A percentile compares a stretch with the other conserved stretches of the same genome.
Conservation (phyloP, 2,888 invertebrate species). For the Uropetala carovei region DNA sequence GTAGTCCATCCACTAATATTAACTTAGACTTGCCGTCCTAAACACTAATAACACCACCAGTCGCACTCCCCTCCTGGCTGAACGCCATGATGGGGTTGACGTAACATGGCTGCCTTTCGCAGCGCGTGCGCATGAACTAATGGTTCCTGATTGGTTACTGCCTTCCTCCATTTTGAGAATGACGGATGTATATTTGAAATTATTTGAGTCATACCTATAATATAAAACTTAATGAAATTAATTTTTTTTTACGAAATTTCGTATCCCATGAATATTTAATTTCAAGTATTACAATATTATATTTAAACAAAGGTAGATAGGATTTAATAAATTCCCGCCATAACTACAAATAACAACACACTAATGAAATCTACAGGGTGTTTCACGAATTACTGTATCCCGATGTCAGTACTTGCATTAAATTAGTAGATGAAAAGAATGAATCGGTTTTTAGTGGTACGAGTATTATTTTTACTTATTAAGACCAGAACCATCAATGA, state of each 20-base stretch:
- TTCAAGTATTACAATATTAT: background rate
- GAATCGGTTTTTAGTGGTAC: no score
- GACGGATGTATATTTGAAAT: background rate
- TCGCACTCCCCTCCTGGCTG: constrained; percentile 78
- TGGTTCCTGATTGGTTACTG: constrained; percentile 27
- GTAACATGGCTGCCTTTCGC: constrained; percentile 70
- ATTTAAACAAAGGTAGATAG: background rate
- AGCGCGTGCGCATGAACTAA: constrained; percentile 57
- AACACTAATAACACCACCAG: constrained; percentile 75
- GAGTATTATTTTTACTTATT: no score
- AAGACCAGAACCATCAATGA: no score
- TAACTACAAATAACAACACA: background rate
- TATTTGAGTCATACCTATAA: background rate
- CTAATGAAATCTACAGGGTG: background rate
- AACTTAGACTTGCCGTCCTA: constrained; percentile 76
- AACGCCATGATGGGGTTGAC: constrained; percentile 79
- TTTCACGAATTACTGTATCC: no score
- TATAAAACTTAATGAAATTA: background rate
- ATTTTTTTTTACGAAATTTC: background rate
- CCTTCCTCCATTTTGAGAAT: constrained; percentile 27
- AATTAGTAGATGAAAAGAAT: no score
- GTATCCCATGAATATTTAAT: background rate
- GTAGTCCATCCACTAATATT: constrained; percentile 66
- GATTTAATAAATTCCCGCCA: background rate
- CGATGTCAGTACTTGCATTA: no score